Base-by-base conservation (phyloP, 1,140 invertebrate genomes). In the Rhizoglyphus robini region DNA sequence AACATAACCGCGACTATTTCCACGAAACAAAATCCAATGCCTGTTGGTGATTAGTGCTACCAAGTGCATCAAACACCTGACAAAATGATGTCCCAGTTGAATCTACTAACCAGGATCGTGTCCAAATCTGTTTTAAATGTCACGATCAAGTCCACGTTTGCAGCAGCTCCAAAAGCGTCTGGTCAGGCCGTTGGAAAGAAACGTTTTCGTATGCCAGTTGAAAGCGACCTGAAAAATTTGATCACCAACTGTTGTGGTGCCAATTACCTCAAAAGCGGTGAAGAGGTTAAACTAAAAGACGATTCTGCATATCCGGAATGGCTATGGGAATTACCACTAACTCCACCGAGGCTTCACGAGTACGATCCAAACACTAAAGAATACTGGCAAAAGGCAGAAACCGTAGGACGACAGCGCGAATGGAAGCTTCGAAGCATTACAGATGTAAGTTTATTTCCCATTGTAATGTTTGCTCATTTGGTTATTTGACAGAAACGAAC, bases 231-330 rank as follows among this genome's bases (percentile, higher is more conserved):
- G 0, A 73, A 86, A 15, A 88, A 85, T 73, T 77, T 96, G 38
- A 79, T 88, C 0, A 86, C 77, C 57, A 85, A 83, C 74, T 83
- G 87, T n/a, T 95, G 90, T 74, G 92, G 92, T 3, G 85, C 84
- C 61, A 92, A 94, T 75, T 83, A 90, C 63, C 79, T 81, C 34
- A 82, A 84, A 73, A 78, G 81, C 72, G 85, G 86, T 36, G 81
- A 90, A 76, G 89, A 93, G 74, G 75, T 93, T 20, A 81, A 89
- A 80, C 66, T 96, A 13, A 87, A 87, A 75, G 81, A 85, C 2
- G 88, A 95, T 73, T 81, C 79, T 62, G 90, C 94, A 74, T 96
- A 96, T 76, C 92, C 92, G 0, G 88, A 89, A 25, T 96, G 92
- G 92, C 75, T 96, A 23, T 96, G 90, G 90, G 79, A 70, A 0